These are phyloP conservation scores for Mya arenaria DNA, from an alignment of 1,140 invertebrate genomes.

Conservation along the genomic window DNA sequence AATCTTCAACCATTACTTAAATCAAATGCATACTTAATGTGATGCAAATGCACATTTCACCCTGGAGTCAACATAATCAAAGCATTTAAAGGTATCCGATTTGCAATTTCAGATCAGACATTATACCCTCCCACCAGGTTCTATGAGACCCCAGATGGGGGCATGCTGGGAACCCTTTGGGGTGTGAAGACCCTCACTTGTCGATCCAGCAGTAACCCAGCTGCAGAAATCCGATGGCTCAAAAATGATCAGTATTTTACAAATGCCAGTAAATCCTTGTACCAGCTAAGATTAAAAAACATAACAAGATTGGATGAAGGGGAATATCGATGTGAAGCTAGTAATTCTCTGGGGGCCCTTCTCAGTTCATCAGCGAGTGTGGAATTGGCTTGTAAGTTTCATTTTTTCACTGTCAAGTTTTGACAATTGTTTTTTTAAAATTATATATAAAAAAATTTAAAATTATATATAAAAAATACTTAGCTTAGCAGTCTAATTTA, in stretches of 20 bases:
- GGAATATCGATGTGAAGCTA: constrained; percentile 40
- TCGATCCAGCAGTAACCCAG: constrained; percentile 17
- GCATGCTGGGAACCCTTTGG: not conserved
- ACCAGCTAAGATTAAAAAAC: not conserved
- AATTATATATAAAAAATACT: not conserved
- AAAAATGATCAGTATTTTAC: constrained; percentile 40
- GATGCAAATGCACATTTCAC: not conserved
- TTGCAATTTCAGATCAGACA: constrained; percentile 1
- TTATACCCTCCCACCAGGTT: constrained; percentile 41
- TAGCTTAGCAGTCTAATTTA: not conserved
- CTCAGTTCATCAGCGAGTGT: constrained; percentile 35
- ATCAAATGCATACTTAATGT: too few species aligned
- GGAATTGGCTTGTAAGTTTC: constrained; percentile 45
- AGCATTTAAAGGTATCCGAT: too few species aligned
- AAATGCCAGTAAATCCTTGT: not conserved
- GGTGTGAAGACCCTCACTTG: constrained; percentile 35
- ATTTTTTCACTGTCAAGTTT: not conserved
- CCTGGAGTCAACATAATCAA: not conserved
- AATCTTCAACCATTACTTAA: too few species aligned
- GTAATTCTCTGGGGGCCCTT: constrained; percentile 26
- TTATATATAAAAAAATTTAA: not conserved
- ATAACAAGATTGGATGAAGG: constrained; percentile 16
- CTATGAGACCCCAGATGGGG: not conserved
- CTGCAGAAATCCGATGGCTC: constrained; percentile 33
- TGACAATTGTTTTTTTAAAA: not conserved